Conservation (phyloP, 2,888 invertebrate species). For the Blomia tropicalis region DNA sequence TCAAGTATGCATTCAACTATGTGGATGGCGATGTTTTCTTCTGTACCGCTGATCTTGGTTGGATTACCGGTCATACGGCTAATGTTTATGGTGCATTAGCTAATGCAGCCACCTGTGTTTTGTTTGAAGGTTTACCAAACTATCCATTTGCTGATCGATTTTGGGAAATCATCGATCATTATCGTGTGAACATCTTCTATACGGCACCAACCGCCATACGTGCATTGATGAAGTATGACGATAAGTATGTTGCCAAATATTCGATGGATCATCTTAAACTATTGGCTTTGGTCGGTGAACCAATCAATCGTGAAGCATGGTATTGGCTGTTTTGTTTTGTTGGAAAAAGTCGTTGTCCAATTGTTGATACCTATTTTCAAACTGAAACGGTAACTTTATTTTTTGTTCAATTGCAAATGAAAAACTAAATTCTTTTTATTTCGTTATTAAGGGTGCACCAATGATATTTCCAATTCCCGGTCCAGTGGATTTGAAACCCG, state of each 20-base stretch:
- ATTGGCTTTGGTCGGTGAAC: slow-evolving; percentile 93
- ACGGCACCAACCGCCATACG: slow-evolving; percentile 96
- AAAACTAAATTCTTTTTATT: neutral
- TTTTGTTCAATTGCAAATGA: neutral
- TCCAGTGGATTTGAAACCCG: slow-evolving; percentile 90
- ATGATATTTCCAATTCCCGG: slow-evolving; percentile 89
- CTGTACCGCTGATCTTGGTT: slow-evolving; percentile 83
- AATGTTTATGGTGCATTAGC: slow-evolving; percentile 84
- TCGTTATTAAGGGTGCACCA: slow-evolving; percentile 55
- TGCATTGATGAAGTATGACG: slow-evolving; percentile 85
- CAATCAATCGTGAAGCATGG: slow-evolving; percentile 97
- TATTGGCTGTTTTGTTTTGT: slow-evolving; percentile 63
- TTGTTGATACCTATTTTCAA: slow-evolving; percentile 98
- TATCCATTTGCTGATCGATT: slow-evolving; percentile 80
- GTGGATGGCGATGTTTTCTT: slow-evolving; percentile 44
- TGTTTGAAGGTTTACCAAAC: slow-evolving; percentile 94
- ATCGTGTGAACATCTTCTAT: slow-evolving; percentile 87
- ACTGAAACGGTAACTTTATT: slow-evolving; percentile 60
- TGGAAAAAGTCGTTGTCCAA: slow-evolving; percentile 46
- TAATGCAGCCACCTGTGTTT: slow-evolving; percentile 77
- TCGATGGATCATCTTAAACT: slow-evolving; percentile 52
- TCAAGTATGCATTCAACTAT: slow-evolving; percentile 82
- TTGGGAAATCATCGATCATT: slow-evolving; percentile 83
- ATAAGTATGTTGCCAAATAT: slow-evolving; percentile 58
- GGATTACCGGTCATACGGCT: slow-evolving; percentile 80